Base-by-base conservation (phyloP, 2,113 vertebrate genomes). In the Mesoclemmys tuberculata region DNA sequence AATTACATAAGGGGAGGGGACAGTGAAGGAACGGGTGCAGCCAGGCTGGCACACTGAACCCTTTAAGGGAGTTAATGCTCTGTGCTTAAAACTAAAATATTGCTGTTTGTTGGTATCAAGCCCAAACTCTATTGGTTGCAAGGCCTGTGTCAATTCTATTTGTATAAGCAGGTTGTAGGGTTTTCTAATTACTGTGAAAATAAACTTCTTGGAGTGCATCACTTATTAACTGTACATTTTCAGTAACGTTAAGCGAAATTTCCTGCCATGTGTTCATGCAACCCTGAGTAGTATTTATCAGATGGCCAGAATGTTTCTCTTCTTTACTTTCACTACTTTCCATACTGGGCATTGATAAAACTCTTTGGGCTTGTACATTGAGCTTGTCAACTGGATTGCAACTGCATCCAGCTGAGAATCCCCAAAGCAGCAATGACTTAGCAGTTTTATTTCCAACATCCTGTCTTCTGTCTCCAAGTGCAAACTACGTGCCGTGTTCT, bases 91-190 rank as follows among this genome's bases (percentile, higher is more conserved):
- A 16, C 24, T n/a, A 1, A 71, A 71, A 1, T 80, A 27, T 24
- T 92, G 77, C 21, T 41, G 1, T 85, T 92, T 56, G 21, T 83
- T 94, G 56, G 27, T 58, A 58, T 58, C 90, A 31, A 29, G 2
- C 6, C 64, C 64, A 68, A n/a, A 68, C 16, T 35, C 18, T 68
- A 29, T 68, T 68, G 35, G 18, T 83, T 77, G 31, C 54, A 10
- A 4, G 82, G 5, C 7, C 48, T 71, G 6, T 0, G 0, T 12
- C 18, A 16, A 10, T 38, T 78, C 88, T 0, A 11, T 19, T n/a
- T 10, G 46, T 35, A 64, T 92, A 81, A 93, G 27, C 71, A 96
- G 71, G 44, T 2, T 6, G 5, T 24, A 31, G 38, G 31, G 46
- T 46, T 46, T 24, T 58, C 55, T 92, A 21, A 54, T 75, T 78